Percentiles rank a stretch among this genome's conserved stretches.
Evolutionary conservation across 92 coral and sea anemone genomes (phyloP).

Genomic region (Plumapathes pennacea): DNA sequence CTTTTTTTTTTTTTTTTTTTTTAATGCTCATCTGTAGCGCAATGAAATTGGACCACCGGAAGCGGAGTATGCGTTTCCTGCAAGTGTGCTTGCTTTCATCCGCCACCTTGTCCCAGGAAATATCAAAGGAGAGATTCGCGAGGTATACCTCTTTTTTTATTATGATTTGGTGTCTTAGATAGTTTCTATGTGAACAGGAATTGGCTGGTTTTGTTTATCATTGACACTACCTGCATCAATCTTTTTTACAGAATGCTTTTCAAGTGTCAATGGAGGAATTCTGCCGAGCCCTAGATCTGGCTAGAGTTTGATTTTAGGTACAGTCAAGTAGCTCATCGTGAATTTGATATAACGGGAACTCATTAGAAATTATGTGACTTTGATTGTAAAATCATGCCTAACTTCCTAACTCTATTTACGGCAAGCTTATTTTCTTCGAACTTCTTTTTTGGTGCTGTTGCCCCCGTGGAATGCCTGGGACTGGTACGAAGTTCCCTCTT

Average conservation of each 20-base stretch:
- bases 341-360: too few relatives aligned
- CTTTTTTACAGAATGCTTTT: conserved; percentile 43
- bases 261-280: conserved; percentile 42
- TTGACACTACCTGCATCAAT: too few relatives aligned
- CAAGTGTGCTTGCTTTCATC: conserved; percentile 13
- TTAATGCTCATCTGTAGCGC: conserved; percentile 6
- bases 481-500: conserved; percentile 39
- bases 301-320: conserved; percentile 1
- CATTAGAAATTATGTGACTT: too few relatives aligned
- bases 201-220: too few relatives aligned
- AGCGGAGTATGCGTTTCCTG: conserved; percentile 30
- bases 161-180: too few relatives aligned
- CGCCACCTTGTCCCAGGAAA: conserved; percentile 33
- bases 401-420: not conserved
- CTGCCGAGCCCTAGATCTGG: conserved; percentile 40
- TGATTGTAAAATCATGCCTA: too few relatives aligned
- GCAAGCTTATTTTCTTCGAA: too few relatives aligned
- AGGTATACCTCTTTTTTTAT: too few relatives aligned
- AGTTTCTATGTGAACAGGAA: too few relatives aligned
- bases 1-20: not conserved
- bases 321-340: not conserved
- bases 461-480: conserved; percentile 42
- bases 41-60: conserved; percentile 20
- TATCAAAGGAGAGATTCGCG: conserved; percentile 41
- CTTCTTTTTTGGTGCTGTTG: too few relatives aligned